Evolutionary conservation across 2,113 vertebrate genomes (phyloP).

Genomic region (Labeo rohita): DNA sequence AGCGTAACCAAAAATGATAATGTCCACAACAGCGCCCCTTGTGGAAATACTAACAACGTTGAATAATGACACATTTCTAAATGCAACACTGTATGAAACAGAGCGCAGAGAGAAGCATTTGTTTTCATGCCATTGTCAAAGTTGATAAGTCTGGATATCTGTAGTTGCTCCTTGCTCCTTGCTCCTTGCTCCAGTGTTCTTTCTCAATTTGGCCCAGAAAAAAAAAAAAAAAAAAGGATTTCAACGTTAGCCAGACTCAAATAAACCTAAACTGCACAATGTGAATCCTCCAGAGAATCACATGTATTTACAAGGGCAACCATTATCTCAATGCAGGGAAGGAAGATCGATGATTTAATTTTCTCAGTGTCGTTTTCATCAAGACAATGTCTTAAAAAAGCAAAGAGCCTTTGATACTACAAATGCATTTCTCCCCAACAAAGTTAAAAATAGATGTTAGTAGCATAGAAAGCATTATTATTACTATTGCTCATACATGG

Average conservation of each 20-base stretch:
- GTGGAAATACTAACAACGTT: not conserved
- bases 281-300: not conserved
- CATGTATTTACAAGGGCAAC: constrained; percentile 30
- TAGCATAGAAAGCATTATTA: not conserved
- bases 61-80: not conserved
- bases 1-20: no score
- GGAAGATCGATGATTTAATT: constrained; percentile 33
- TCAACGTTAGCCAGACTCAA: not conserved
- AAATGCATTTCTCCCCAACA: not conserved
- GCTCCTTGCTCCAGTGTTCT: not conserved
- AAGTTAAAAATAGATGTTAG: not conserved
- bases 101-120: not conserved
- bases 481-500: not conserved
- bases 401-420: not conserved
- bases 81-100: not conserved
- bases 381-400: not conserved
- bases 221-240: not conserved
- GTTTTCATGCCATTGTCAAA: not conserved
- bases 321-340: constrained; percentile 18
- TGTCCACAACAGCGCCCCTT: no score
- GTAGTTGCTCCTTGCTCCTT: no score
- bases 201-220: not conserved
- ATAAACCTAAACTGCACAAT: not conserved
- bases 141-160: not conserved
- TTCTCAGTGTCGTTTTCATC: constrained; percentile 23